These are phyloP conservation scores for Phocoena phocoena DNA, from an alignment of 2,113 vertebrate genomes.

Conservation along the genomic window DNA sequence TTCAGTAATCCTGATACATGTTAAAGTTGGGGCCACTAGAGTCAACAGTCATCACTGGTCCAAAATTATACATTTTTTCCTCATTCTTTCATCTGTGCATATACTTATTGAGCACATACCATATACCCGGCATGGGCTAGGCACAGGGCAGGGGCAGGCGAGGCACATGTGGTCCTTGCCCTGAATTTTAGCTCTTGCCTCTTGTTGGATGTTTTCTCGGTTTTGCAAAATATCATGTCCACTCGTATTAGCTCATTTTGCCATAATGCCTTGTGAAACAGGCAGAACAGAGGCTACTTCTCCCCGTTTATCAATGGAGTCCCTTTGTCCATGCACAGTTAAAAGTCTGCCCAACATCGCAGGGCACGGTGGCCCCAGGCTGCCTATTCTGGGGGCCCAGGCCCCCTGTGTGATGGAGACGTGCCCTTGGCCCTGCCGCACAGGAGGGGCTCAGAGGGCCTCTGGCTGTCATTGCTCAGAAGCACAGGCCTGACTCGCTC, in stretches of 20 bases:
- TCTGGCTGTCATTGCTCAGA: neutral
- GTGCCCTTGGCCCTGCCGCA: neutral
- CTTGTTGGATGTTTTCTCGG: neutral
- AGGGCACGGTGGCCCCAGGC: rapidly evolving
- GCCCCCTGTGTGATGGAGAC: neutral
- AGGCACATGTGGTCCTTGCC: neutral
- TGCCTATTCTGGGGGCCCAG: neutral
- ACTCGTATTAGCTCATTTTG: neutral
- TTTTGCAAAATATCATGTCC: neutral
- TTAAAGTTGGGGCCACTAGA: neutral
- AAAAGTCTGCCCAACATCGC: neutral
- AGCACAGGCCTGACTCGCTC: neutral
- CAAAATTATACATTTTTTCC: neutral
- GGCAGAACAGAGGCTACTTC: neutral
- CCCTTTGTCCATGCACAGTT: neutral
- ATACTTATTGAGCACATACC: neutral
- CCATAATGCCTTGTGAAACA: neutral
- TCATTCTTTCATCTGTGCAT: neutral
- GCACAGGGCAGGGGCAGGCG: neutral
- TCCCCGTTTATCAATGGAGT: neutral
- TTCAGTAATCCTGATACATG: neutral
- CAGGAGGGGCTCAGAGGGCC: neutral
- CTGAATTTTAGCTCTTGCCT: neutral
- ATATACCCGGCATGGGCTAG: neutral
- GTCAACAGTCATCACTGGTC: neutral